phyloP scores from a whole-genome alignment of 2,888 invertebrate genomes.

The Euzetes globulus region DNA sequence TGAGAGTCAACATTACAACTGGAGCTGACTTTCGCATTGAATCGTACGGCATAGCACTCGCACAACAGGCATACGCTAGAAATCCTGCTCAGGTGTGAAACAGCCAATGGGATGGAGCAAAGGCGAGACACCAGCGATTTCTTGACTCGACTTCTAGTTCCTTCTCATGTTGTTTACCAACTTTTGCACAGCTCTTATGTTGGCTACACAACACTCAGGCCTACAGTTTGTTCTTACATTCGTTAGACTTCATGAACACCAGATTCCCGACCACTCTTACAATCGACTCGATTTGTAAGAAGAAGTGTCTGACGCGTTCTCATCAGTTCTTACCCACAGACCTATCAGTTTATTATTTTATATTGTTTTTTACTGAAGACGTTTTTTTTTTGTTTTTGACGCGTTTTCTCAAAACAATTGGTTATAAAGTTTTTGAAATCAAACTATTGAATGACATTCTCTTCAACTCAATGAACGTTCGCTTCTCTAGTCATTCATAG shows the following conservation, averaged over 20 bases:
- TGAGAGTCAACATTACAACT: conserved; percentile 6
- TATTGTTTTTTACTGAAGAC: too few species aligned
- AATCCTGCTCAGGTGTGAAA: conserved; percentile 23
- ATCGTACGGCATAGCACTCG: too few species aligned
- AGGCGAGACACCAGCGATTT: neutral
- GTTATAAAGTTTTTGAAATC: neutral
- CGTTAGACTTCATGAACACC: neutral
- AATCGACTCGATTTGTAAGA: neutral
- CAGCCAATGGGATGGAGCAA: conserved; percentile 15
- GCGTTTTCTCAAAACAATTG: too few species aligned
- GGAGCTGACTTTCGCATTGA: neutral
- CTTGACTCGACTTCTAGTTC: conserved; percentile 12
- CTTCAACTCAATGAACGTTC: neutral
- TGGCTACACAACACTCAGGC: neutral
- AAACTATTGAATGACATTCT: conserved; percentile 13
- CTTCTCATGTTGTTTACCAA: conserved; percentile 22
- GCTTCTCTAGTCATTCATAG: conserved; percentile 11
- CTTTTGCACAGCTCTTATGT: neutral
- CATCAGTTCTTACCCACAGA: too few species aligned
- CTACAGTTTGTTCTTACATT: neutral
- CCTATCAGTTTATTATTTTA: too few species aligned
- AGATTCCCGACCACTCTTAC: neutral
- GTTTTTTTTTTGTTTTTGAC: too few species aligned
- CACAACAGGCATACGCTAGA: neutral
- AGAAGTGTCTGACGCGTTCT: too few species aligned